Conservation (phyloP, 2,113 vertebrate genomes). For the Rutilus rutilus region DNA sequence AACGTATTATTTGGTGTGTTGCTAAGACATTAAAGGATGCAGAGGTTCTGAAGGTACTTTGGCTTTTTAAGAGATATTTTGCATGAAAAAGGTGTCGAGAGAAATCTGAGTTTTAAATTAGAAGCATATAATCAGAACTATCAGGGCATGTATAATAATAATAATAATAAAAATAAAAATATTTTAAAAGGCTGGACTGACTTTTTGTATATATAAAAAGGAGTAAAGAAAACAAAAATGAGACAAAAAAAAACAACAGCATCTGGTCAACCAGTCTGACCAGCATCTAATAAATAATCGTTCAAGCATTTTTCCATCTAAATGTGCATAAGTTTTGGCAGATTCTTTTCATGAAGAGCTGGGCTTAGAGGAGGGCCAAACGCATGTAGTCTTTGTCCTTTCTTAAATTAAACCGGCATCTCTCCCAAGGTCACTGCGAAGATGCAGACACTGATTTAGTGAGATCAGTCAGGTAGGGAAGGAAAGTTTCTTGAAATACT, state of each 20-base stretch:
- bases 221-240: background rate
- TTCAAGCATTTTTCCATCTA: constrained; percentile 35
- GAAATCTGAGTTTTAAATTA: background rate
- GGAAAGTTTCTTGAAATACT: constrained; percentile 6
- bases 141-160: background rate
- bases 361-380: constrained; percentile 5
- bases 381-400: background rate
- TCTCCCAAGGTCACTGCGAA: background rate
- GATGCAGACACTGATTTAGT: constrained; percentile 7
- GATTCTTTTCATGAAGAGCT: background rate
- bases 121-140: background rate
- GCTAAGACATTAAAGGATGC: background rate
- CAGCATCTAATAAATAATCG: constrained; percentile 37
- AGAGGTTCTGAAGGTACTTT: background rate
- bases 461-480: background rate
- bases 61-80: background rate
- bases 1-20: background rate
- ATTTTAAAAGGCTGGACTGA: constrained; percentile 12
- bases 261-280: no score
- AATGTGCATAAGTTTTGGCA: constrained; percentile 1
- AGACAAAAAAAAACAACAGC: no score
- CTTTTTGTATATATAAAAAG: background rate
- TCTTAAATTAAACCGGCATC: background rate
- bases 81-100: background rate
- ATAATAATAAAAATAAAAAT: background rate